These are phyloP conservation scores for Exocentrus adspersus DNA, from an alignment of 2,888 invertebrate genomes.

Conservation along the genomic window DNA sequence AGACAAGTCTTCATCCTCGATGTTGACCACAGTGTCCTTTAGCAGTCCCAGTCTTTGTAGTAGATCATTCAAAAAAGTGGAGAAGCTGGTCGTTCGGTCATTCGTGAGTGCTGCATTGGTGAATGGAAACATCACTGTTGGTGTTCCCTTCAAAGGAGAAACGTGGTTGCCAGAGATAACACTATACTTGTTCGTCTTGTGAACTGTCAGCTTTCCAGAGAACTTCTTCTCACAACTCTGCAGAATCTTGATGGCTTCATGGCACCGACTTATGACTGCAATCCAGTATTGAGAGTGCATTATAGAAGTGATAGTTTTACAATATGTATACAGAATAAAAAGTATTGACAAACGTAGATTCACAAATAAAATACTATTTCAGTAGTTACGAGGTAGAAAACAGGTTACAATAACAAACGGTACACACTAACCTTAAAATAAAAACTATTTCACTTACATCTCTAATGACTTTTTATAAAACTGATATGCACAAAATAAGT, in stretches of 20 bases:
- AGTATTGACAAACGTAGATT: too few species aligned
- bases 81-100: constrained; percentile 29
- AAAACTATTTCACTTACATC: too few species aligned
- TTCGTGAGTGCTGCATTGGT: constrained; percentile 35
- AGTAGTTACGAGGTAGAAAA: too few species aligned
- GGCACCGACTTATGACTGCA: constrained; percentile 62
- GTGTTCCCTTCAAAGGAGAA: neutral
- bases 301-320: constrained; percentile 2
- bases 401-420: too few species aligned
- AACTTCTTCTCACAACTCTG: constrained; percentile 47
- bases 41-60: constrained; percentile 32
- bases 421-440: too few species aligned
- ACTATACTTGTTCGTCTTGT: constrained; percentile 43
- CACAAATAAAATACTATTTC: too few species aligned
- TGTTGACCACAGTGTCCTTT: constrained; percentile 31
- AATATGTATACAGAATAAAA: constrained; percentile 3
- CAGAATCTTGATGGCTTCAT: constrained; percentile 59
- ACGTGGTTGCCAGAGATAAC: neutral
- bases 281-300: constrained; percentile 46
- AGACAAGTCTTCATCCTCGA: constrained; percentile 24
- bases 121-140: constrained; percentile 45
- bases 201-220: constrained; percentile 52
- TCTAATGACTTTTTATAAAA: too few species aligned
- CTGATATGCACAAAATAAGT: too few species aligned
- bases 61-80: constrained; percentile 25